Percentiles rank a stretch among this genome's conserved stretches.
phyloP scores from a whole-genome alignment of 2,113 vertebrate genomes.

The Rissa tridactyla region DNA sequence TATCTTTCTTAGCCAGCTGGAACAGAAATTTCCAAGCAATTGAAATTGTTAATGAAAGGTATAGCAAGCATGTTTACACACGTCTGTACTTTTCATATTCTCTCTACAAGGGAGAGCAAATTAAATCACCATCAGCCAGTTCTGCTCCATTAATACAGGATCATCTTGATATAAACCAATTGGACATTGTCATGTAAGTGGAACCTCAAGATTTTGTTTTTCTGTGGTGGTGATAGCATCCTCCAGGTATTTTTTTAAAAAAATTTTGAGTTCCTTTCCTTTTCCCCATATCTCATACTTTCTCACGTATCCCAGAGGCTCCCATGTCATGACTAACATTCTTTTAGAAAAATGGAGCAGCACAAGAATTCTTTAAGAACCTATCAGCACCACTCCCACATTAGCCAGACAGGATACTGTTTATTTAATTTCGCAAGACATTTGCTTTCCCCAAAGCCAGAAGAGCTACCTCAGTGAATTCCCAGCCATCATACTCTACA shows the following conservation, averaged over 20 bases:
- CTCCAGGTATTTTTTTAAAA: not conserved
- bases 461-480: not conserved
- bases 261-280: not conserved
- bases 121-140: not conserved
- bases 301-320: not conserved
- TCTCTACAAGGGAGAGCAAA: not conserved
- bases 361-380: not conserved
- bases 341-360: slow-evolving; percentile 25
- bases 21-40: not conserved
- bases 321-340: not conserved
- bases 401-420: slow-evolving; percentile 20
- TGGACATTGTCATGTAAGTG: not conserved
- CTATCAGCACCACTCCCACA: slow-evolving; percentile 16
- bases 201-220: not conserved
- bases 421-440: not conserved
- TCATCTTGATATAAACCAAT: not conserved
- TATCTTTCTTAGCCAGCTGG: slow-evolving; percentile 16
- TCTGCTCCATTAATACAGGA: not conserved
- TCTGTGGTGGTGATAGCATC: not conserved
- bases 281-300: not conserved
- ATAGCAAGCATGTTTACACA: not conserved
- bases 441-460: not conserved
- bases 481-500: not conserved
- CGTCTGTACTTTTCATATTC: not conserved
- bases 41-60: slow-evolving; percentile 1